Conservation (phyloP, 2,888 invertebrate species). For the Dicycla oo region DNA sequence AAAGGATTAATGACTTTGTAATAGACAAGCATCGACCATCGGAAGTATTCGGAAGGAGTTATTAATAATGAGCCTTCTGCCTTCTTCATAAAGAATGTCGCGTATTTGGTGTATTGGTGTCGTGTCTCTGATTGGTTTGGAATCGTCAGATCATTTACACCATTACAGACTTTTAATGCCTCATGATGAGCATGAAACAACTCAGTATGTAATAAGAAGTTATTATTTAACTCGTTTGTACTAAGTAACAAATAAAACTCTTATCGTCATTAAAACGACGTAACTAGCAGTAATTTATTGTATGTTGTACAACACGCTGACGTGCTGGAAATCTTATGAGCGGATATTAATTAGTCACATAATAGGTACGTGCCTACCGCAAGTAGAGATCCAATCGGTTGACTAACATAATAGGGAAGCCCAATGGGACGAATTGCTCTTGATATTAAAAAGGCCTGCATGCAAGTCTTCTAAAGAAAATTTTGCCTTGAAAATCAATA, state of each 20-base stretch:
- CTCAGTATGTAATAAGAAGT: constrained; percentile 1
- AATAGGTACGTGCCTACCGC: constrained; percentile 22
- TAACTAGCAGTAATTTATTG: constrained; percentile 21
- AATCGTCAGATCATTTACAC: background rate
- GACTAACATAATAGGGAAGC: constrained; percentile 31
- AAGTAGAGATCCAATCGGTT: constrained; percentile 36
- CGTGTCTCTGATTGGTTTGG: constrained; percentile 7
- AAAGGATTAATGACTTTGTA: background rate
- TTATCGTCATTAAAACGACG: constrained; percentile 15
- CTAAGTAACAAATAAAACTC: background rate
- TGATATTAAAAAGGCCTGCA: background rate
- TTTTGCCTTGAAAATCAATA: constrained; percentile 32
- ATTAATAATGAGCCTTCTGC: background rate
- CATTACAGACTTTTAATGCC: constrained; percentile 6
- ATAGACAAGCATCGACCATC: background rate
- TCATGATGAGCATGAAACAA: constrained; percentile 3
- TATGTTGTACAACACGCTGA: constrained; percentile 25
- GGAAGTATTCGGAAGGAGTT: background rate
- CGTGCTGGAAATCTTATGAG: constrained; percentile 31
- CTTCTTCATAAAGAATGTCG: background rate
- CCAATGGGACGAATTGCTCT: constrained; percentile 10
- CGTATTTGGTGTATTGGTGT: background rate
- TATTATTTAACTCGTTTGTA: constrained; percentile 7
- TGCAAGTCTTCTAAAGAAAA: background rate
- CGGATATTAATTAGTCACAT: constrained; percentile 37